Conservation (phyloP, 2,888 invertebrate species). For the Euclidia mi region DNA sequence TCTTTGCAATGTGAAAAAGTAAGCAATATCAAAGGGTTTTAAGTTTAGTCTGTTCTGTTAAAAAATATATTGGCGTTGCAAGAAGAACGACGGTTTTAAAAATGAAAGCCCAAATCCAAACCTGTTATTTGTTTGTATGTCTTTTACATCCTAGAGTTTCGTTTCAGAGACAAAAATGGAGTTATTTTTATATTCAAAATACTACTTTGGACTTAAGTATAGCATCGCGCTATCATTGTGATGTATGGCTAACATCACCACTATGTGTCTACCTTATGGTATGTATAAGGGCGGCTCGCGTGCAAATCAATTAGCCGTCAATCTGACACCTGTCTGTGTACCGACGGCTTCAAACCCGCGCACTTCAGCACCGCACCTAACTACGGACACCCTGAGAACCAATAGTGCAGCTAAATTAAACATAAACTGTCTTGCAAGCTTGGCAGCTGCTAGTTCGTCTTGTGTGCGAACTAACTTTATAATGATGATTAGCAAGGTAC, state of each 20-base stretch:
- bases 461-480: not conserved
- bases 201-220: not conserved
- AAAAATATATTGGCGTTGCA: too few species aligned
- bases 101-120: too few species aligned
- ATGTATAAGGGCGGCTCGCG: constrained; percentile 38
- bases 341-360: not conserved
- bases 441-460: not conserved
- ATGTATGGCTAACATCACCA: not conserved
- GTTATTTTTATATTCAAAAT: too few species aligned
- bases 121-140: too few species aligned
- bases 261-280: constrained; percentile 2
- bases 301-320: constrained; percentile 48
- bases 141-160: too few species aligned
- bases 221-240: constrained; percentile 2
- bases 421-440: constrained; percentile 20
- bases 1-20: too few species aligned
- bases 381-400: not conserved
- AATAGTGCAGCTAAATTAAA: constrained; percentile 23
- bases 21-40: too few species aligned
- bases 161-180: too few species aligned
- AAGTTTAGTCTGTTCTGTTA: too few species aligned
- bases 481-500: too few species aligned
- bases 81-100: too few species aligned
- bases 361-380: not conserved
- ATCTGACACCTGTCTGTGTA: constrained; percentile 20